phyloP scores from a whole-genome alignment of 1,140 invertebrate species.

The Chlorops oryzae region DNA sequence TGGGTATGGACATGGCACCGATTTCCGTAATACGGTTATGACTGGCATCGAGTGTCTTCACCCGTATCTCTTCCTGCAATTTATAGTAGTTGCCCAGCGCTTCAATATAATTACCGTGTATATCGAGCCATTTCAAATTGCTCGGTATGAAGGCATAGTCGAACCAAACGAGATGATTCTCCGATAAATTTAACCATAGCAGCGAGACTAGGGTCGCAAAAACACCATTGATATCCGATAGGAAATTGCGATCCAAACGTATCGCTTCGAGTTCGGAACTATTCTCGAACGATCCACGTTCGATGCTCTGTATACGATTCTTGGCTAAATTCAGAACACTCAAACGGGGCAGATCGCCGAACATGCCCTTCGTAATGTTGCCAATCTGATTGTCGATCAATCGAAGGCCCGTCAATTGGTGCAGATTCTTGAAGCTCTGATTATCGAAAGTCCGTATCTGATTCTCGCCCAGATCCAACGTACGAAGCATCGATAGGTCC shows the following conservation, averaged over 20 bases:
- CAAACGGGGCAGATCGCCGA: conserved; percentile 73
- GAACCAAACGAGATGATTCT: conserved; percentile 86
- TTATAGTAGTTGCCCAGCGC: conserved; percentile 80
- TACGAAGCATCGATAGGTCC: conserved; percentile 75
- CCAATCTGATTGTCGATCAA: conserved; percentile 81
- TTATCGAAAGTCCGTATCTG: conserved; percentile 72
- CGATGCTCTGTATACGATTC: conserved; percentile 79
- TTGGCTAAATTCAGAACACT: conserved; percentile 81
- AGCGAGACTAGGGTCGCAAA: conserved; percentile 74
- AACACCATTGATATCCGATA: conserved; percentile 80
- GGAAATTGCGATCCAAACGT: conserved; percentile 75
- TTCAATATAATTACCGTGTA: conserved; percentile 82
- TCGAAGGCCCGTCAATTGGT: conserved; percentile 76
- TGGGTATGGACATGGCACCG: conserved; percentile 73
- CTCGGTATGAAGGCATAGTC: conserved; percentile 83
- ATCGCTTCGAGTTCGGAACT: conserved; percentile 76
- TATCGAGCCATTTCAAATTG: conserved; percentile 83
- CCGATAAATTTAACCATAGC: conserved; percentile 81
- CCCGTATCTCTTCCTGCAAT: conserved; percentile 68
- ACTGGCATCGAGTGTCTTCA: conserved; percentile 79
- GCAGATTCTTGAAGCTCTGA: conserved; percentile 74
- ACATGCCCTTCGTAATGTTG: conserved; percentile 76
- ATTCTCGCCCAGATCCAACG: conserved; percentile 81
- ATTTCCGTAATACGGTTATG: conserved; percentile 80
- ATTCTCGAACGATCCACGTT: conserved; percentile 72